Evolutionary conservation across 2,797 vertebrate species (phyloP), one percentile per base, ranked within the genome.

Genomic region (Sebastiscus albofasciatus): DNA sequence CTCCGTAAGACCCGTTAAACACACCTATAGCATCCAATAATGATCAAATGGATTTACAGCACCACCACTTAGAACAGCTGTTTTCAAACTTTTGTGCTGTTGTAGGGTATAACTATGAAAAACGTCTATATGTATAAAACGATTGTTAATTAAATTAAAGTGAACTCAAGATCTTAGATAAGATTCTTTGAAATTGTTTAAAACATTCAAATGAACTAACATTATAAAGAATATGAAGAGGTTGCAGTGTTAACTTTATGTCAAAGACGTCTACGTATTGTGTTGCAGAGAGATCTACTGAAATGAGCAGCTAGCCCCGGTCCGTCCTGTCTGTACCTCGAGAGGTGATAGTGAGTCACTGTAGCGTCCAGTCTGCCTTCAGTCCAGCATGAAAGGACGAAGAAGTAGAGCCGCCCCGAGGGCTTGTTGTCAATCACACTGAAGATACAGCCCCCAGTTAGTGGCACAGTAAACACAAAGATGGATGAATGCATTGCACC

Each of bases 31-130:
- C 62, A 46, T 33, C 64, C 36, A 26, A 73, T 79, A 29, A 68
- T 10, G 33, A 69, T 34, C 54, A 67, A 49, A 72, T 67, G 16
- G 42, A 52, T 80, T 79, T 75, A 77, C 54, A 68, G 56, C 68
- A 8, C 27, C 24, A 5, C 31, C 31, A 5, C 36, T 7, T 4
- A 7, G n/a, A 60, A 29, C 29, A 6, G n/a, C 68, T 29, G 29
- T 59, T 61, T 67, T 14, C 16, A 61, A 39, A 64, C 58, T 0
- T 24, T 8, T 34, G 18, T 36, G 26, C 9, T 6, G 24, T 5
- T 46, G 8, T 46, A 12, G 3, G 18, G 6, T 27, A 29, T 33
- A 9, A 36, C 39, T n/a, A 26, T 6, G 9, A 26, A 22, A 34
- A 34, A 58, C 8, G 1, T 31, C 0, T 31, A 8, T 3, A 4